Evolutionary conservation across 2,888 invertebrate species (phyloP), one percentile per base, ranked within the genome.

Genomic region (Anthrax anthrax): DNA sequence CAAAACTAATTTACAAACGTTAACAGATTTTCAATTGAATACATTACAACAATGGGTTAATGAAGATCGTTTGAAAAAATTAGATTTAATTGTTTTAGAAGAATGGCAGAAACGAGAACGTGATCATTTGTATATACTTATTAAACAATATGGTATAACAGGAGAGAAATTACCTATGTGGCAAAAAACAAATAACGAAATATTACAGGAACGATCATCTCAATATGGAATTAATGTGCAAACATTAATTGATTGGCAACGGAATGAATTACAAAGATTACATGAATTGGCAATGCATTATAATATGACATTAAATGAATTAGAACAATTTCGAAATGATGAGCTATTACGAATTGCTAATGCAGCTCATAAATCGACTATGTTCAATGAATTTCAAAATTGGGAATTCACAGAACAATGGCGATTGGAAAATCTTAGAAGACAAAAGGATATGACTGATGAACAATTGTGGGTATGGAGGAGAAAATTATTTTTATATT

Each of bases 291-390:
- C 63, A 0, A 51, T 54, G 0, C 57, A 61, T 46, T 64, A 64
- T 40, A 54, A 54, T 18, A 57, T 64, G 55, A 56, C 55, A 0
- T 50, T 62, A 4, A 59, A 50, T 13, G 60, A 60, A 10, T 46
- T 65, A 18, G 62, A 64, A 46, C 58, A 62, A 47, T 65, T 64
- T 52, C 59, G 65, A 4, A 55, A 58, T 4, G 60, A 57, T n/a
- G 65, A 65, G 19, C 39, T 63, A 10, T 55, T 54, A 4, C 58
- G 59, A 29, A 48, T 65, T 2, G 50, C 44, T 19, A 58, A 54
- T 37, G 45, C 60, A 3, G 61, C 63, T 41, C 65, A 65, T 13
- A 61, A 59, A 44, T 37, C 57, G 14, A 51, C 56, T 2, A 43
- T 59, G 27, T 37, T 55, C 0, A 55, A 58, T 3, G 60, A 60